Percentiles rank a stretch among this genome's conserved stretches.
Conservation (phyloP, 2,888 invertebrate genomes). For the Diabrotica balteata region DNA sequence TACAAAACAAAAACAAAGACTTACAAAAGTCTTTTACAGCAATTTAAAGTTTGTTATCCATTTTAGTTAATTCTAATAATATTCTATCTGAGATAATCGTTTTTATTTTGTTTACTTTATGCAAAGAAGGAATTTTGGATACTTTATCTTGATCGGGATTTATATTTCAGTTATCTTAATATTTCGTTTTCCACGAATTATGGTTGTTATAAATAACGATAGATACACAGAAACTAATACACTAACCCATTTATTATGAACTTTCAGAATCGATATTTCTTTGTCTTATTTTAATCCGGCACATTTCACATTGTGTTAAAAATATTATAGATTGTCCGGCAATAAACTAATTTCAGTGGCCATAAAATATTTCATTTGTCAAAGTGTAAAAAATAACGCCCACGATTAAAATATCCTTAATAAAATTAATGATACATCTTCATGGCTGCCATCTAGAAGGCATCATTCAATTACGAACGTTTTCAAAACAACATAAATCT, state of each 20-base stretch:
- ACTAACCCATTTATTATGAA: slow-evolving; percentile 11
- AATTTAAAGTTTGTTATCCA: too few species aligned
- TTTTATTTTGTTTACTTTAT: too few species aligned
- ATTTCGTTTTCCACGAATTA: too few species aligned
- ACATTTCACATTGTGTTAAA: neutral
- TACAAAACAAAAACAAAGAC: too few species aligned
- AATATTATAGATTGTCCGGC: neutral
- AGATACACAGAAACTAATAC: too few species aligned
- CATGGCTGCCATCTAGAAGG: neutral
- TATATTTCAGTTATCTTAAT: too few species aligned
- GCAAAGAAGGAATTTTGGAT: too few species aligned
- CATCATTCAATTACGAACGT: slow-evolving; percentile 1
- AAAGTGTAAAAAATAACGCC: neutral
- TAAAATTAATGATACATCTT: slow-evolving; percentile 1
- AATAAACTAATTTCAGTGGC: neutral
- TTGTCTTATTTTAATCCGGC: neutral
- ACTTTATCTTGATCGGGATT: too few species aligned
- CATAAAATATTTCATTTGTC: neutral
- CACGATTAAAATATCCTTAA: neutral
- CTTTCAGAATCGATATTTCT: slow-evolving; percentile 13
- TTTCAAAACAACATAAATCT: neutral
- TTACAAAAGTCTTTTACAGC: too few species aligned
- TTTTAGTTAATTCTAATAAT: too few species aligned
- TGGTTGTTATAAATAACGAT: too few species aligned
- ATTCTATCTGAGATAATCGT: too few species aligned